Base-by-base conservation (phyloP, 2,888 invertebrate species). In the Barypeithes pellucidus region DNA sequence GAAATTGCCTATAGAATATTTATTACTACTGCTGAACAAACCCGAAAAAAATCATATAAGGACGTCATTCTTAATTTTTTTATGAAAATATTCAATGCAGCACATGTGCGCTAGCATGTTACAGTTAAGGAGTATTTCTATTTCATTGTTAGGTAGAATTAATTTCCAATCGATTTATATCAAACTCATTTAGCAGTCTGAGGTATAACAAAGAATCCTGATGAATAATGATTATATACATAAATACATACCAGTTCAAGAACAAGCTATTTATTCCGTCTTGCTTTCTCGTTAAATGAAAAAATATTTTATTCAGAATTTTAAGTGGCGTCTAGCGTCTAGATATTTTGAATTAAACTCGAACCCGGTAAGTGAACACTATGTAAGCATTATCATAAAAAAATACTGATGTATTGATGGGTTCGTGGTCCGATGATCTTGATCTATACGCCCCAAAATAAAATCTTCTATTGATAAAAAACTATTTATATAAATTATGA, bases 401-500 rank as follows among this genome's bases (percentile, higher is more conserved):
- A 52, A 14, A 29, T 52, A n/a, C 8, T 50, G 11, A 22, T 20
- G n/a, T 22, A 50, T 52, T 52, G 24, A 29, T 9, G 29, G 8
- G 52, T 52, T 29, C 29, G 29, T 52, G 8, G 12, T 52, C n/a
- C 16, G n/a, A 52, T 11, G 5, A n/a, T 52, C 52, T 24, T n/a
- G 52, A 24, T 16, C 52, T 22, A 24, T n/a, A 12, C 52, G 52
- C 52, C 29, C 52, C 52, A 52, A 24, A 22, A 50, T 50, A 52
- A 52, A 52, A 52, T 29, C 12, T 12, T 50, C 52, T 52, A 52
- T 52, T 52, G 29, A 52, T 52, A 29, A 52, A 52, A 29, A 29
- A 52, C 52, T 52, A 52, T 52, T 52, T 52, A 52, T 52, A 52
- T 52, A 52, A 52, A 52, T 52, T 52, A 52, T 29, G 24, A 14